Base-by-base conservation (phyloP, 2,888 invertebrate genomes). In the Rotaria sp. region DNA sequence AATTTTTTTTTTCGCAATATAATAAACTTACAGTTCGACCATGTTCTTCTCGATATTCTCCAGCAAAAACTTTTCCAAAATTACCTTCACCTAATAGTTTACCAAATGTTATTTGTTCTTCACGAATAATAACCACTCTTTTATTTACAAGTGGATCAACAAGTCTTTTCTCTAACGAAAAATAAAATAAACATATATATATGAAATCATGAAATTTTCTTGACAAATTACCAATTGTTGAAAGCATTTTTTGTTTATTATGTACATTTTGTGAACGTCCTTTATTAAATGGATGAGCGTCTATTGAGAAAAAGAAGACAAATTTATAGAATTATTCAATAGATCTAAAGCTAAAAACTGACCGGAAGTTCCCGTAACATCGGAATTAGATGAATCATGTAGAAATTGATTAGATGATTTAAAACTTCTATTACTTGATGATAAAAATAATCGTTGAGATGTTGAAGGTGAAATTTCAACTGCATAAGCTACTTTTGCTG, bases 41-140 rank as follows among this genome's bases (percentile, higher is more conserved):
- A 75, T 75, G 75, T 15, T 75, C 41, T 10, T 38, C 21, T 26
- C n/a, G 75, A 75, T 75, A 75, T 26, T 11, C n/a, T 75, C 75
- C 75, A 24, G 24, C 75, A n/a, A 13, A 75, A 26, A 75, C 75
- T 75, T 75, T 75, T 13, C 75, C 75, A 41, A 75, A 75, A 75
- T 75, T 75, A 26, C 75, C 75, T 45, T 75, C 75, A 45, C 75
- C 75, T 21, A 75, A n/a, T 30, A 75, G 26, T 75, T 41, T 41
- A 24, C 41, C 41, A n/a, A 41, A 13, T 2, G 24, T 75, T 45
- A 75, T 4, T 75, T 75, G 75, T 26, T 75, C 75, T 41, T 75
- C 75, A 41, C 45, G 75, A 75, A 75, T 75, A 75, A 26, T 45
- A 24, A 75, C 75, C 38, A 75, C 75, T 26, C 11, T 75, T 75